phyloP scores from a whole-genome alignment of 1,140 invertebrate genomes.

The Hyposmocoma kahamanoa region DNA sequence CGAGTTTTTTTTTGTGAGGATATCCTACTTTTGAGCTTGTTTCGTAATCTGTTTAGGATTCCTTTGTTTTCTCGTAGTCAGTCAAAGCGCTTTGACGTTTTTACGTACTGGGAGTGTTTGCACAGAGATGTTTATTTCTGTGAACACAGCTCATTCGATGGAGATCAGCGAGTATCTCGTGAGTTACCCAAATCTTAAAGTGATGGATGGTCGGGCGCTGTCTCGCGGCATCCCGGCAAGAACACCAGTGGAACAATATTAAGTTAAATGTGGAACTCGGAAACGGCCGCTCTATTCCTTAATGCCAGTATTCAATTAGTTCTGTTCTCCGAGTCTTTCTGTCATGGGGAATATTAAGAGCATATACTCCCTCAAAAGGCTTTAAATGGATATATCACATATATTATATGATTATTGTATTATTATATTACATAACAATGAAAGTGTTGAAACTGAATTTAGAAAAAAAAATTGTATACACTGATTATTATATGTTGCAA shows the following conservation, averaged over 20 bases:
- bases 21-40: no score
- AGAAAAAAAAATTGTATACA: no score
- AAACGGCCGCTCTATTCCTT: constrained; percentile 66
- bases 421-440: no score
- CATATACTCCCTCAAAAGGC: no score
- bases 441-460: no score
- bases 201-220: constrained; percentile 59
- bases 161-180: constrained; percentile 53
- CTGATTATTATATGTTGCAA: no score
- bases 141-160: constrained; percentile 38
- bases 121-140: constrained; percentile 25
- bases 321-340: constrained; percentile 61
- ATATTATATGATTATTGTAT: no score
- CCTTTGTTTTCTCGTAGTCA: constrained; percentile 36
- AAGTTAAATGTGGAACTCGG: constrained; percentile 67
- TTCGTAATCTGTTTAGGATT: constrained; percentile 13
- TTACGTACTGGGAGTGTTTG: constrained; percentile 44
- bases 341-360: no score
- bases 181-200: constrained; percentile 63
- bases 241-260: constrained; percentile 55
- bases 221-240: constrained; percentile 46
- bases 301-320: constrained; percentile 70
- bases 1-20: constrained; percentile 36
- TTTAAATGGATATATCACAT: no score
- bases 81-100: constrained; percentile 35